Base-by-base conservation (phyloP, 2,888 invertebrate species). In the Drosophila kuntzei region DNA sequence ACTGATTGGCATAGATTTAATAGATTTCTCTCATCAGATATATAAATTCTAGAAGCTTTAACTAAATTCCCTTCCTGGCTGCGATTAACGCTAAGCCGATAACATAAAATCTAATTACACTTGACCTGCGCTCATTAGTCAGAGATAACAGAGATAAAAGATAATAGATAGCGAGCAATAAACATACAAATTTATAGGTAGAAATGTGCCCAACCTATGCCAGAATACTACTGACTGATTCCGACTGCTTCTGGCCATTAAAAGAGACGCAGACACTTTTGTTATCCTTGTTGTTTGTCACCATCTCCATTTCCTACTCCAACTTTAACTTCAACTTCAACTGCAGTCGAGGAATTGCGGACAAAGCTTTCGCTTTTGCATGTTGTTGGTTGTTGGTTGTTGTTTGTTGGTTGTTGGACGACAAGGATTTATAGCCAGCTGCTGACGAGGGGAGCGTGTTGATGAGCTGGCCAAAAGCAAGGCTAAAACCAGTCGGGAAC, bases 401-500 rank as follows among this genome's bases (percentile, higher is more conserved):
- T 18, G 37, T 0, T 63, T 25, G 50, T 16, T 37, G 36, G 25
- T 20, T 34, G 49, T 20, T 29, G 16, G 1, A 74, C 83, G 87
- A 85, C 84, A 79, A 84, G 85, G 90, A 90, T 90, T 90, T 90
- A 90, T 90, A 76, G 84, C 84, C 81, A 69, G 55, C n/a, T n/a
- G 55, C 75, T 59, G 77, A 61, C 43, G 61, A 64, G 63, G 61
- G 58, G 34, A 55, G 46, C 57, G 76, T 76, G 71, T 72, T 72
- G 72, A 77, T 81, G 79, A 74, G 76, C 80, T 61, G 49, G 47
- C 63, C 71, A 63, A 39, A 55, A 44, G 66, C 60, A 43, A 44
- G 27, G 39, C 51, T 44, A 29, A 14, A 29, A 14, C 36, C 18
- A 43, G 34, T 9, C 36, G 20, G 53, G 20, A 37, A 6, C 20